Conservation (phyloP, 2,113 vertebrate species). For the Rhagologus leucostigma region DNA sequence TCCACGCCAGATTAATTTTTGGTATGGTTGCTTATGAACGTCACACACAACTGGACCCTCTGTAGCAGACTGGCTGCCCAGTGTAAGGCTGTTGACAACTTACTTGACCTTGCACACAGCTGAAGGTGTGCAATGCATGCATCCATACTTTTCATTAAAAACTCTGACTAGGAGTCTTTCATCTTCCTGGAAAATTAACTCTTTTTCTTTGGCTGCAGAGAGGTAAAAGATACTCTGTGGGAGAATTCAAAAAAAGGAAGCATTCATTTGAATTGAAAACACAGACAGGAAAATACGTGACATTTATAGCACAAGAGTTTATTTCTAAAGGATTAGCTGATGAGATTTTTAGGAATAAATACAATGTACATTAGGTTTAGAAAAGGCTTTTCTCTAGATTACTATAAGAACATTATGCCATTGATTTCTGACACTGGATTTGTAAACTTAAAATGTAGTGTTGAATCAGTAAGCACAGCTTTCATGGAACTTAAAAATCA, state of each 20-base stretch:
- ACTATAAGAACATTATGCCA: constrained; percentile 56
- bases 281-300: constrained; percentile 26
- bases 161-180: not conserved
- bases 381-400: constrained; percentile 55
- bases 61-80: not conserved
- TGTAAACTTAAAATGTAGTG: constrained; percentile 54
- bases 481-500: not conserved
- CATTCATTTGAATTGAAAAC: constrained; percentile 21
- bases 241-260: constrained; percentile 25
- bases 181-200: not conserved
- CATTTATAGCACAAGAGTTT: constrained; percentile 48
- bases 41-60: not conserved
- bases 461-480: constrained; percentile 27
- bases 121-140: not conserved
- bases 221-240: not conserved
- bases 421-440: constrained; percentile 60
- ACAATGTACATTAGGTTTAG: constrained; percentile 41
- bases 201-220: not conserved
- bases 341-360: constrained; percentile 64
- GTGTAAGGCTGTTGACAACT: not conserved
- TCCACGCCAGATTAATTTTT: not conserved
- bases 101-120: not conserved
- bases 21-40: not conserved
- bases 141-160: not conserved
- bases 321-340: constrained; percentile 61